Evolutionary conservation across 2,797 vertebrate genomes (phyloP).

Genomic region (Glossophaga mutica): DNA sequence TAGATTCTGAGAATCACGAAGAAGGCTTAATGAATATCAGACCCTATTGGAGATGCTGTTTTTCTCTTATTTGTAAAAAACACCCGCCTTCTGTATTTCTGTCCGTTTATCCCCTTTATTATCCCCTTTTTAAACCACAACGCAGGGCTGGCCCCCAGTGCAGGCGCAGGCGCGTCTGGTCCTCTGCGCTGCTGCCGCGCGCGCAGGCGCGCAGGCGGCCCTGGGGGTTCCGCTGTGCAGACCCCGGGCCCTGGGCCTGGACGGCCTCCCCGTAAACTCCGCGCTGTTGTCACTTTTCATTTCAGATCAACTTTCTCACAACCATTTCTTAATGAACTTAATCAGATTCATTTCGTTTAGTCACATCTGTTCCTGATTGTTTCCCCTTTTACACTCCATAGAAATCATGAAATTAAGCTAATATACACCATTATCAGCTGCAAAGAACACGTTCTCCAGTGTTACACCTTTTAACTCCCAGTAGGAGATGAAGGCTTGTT

Average conservation of each 20-base stretch:
- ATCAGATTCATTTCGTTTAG: constrained; percentile 82
- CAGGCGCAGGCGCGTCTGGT: too few relatives aligned
- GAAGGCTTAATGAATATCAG: not conserved
- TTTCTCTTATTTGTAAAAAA: not conserved
- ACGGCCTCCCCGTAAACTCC: constrained; percentile 61
- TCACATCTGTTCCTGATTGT: constrained; percentile 79
- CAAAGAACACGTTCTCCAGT: constrained; percentile 75
- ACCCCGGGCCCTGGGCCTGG: not conserved
- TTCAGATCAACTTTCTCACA: constrained; percentile 83
- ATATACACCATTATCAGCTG: constrained; percentile 80
- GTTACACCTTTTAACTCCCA: constrained; percentile 79
- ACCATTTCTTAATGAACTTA: constrained; percentile 83
- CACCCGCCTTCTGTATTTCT: not conserved
- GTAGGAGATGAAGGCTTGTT: constrained; percentile 73
- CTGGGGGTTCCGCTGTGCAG: constrained; percentile 6
- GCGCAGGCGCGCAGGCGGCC: not conserved
- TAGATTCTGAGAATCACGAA: not conserved
- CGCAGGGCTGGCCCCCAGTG: not conserved
- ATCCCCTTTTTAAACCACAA: not conserved
- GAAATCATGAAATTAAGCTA: constrained; percentile 82
- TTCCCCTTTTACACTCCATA: constrained; percentile 76
- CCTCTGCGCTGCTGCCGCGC: not conserved
- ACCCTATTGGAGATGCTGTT: not conserved
- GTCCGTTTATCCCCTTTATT: not conserved
- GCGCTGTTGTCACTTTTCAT: constrained; percentile 79